Conservation (phyloP, 2,797 vertebrate genomes). For the Pogoniulus pusillus region DNA sequence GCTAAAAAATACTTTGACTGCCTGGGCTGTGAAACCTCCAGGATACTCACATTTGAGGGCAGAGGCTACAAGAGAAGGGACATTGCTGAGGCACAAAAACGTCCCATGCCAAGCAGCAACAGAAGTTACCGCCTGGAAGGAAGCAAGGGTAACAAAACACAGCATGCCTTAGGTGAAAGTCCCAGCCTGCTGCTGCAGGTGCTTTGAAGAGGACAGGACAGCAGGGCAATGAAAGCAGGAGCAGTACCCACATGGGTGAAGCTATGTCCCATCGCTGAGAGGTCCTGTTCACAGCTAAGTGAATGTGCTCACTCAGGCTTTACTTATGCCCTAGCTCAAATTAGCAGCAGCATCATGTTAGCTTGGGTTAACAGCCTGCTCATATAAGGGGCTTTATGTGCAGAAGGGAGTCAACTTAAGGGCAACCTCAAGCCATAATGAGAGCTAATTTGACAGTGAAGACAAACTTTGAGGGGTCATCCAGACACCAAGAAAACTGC, state of each 20-base stretch:
- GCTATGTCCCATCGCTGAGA: background rate
- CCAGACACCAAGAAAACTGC: slow-evolving; percentile 43
- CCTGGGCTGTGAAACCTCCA: fast-evolving
- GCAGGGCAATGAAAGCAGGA: fast-evolving
- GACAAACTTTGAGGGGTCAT: slow-evolving; percentile 65
- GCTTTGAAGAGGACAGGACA: background rate
- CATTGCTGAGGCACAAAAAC: background rate
- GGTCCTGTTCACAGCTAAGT: background rate
- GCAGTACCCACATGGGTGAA: background rate
- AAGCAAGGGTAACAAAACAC: background rate
- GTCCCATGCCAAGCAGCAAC: background rate
- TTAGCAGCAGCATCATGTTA: slow-evolving; percentile 14
- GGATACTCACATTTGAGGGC: background rate
- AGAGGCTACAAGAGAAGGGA: background rate
- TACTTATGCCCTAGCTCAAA: background rate
- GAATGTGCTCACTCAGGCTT: slow-evolving; percentile 3
- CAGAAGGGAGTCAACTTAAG: slow-evolving; percentile 58
- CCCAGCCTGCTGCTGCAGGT: fast-evolving
- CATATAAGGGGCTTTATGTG: slow-evolving; percentile 53
- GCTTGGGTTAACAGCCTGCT: slow-evolving; percentile 36
- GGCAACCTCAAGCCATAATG: slow-evolving; percentile 54
- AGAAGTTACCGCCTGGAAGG: background rate
- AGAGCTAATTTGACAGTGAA: slow-evolving; percentile 60
- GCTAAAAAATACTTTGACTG: background rate
- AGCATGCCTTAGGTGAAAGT: background rate